phyloP scores from a whole-genome alignment of 1,140 invertebrate genomes.

The Drosophila prosaltans region DNA sequence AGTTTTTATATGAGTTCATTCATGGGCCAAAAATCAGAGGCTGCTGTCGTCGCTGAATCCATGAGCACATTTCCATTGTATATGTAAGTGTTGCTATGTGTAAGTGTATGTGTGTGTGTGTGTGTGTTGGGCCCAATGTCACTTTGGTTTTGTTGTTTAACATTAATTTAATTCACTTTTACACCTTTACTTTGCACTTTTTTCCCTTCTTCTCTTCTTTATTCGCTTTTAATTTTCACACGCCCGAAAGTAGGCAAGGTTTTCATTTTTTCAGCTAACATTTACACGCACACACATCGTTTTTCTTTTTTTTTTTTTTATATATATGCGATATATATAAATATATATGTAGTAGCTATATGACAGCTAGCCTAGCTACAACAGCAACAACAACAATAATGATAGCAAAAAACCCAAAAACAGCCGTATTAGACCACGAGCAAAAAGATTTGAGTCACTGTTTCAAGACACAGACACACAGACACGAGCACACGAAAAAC shows the following conservation, averaged over 20 bases:
- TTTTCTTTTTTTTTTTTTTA: neutral
- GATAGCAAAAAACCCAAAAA: constrained; percentile 25
- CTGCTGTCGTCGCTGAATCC: constrained; percentile 26
- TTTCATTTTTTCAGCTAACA: constrained; percentile 23
- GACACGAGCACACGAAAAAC: constrained; percentile 23
- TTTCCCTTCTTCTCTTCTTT: constrained; percentile 18
- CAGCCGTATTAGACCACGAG: constrained; percentile 6
- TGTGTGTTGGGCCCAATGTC: constrained; percentile 26
- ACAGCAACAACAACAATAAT: constrained; percentile 38
- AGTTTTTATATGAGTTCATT: constrained; percentile 71
- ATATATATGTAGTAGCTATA: constrained; percentile 17
- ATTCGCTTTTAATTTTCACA: constrained; percentile 63
- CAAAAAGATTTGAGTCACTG: constrained; percentile 9
- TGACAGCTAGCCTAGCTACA: constrained; percentile 14
- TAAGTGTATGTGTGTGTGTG: constrained; percentile 22
- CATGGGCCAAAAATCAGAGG: constrained; percentile 58
- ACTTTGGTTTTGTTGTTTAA: constrained; percentile 13
- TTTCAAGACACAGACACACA: constrained; percentile 32
- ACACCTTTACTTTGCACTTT: neutral
- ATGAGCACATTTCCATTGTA: constrained; percentile 44
- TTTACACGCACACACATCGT: constrained; percentile 35
- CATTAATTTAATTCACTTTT: constrained; percentile 10
- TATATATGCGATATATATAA: neutral
- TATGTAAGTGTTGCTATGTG: constrained; percentile 29
- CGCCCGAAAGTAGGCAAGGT: constrained; percentile 52